A percentile compares a stretch with the other conserved stretches of the same genome.
Conservation (phyloP, 2,797 vertebrate genomes). For the Mormyrops attenuatus region DNA sequence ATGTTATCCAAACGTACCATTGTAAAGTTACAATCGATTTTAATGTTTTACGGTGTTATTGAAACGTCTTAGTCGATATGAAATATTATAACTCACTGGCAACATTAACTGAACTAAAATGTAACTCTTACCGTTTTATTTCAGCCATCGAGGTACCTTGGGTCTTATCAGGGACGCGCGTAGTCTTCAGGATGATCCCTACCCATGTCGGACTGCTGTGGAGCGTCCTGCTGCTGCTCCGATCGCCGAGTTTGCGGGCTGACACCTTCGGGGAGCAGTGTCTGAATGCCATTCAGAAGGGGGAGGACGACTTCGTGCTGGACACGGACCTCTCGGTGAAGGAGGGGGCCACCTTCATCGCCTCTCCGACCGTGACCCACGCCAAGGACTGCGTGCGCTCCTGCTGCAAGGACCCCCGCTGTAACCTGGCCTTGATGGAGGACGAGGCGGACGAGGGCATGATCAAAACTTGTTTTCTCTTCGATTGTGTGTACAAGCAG, state of each 20-base stretch:
- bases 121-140: background rate
- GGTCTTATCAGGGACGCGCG: background rate
- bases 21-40: background rate
- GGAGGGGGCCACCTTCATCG: slow-evolving; percentile 77
- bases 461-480: slow-evolving; percentile 73
- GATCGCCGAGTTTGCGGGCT: slow-evolving; percentile 16
- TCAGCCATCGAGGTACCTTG: background rate
- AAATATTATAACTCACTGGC: background rate
- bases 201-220: slow-evolving; percentile 25
- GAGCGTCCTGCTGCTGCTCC: slow-evolving; percentile 37
- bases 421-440: slow-evolving; percentile 85
- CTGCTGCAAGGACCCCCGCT: slow-evolving; percentile 71
- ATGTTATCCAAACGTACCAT: background rate
- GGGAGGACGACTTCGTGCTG: slow-evolving; percentile 72
- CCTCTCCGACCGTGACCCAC: slow-evolving; percentile 53
- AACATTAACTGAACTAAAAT: background rate
- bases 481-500: slow-evolving; percentile 83
- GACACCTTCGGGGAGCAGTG: slow-evolving; percentile 54
- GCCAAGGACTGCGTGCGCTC: slow-evolving; percentile 69
- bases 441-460: slow-evolving; percentile 26
- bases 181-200: slow-evolving; percentile 27
- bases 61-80: background rate
- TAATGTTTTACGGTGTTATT: background rate
- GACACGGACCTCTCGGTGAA: slow-evolving; percentile 78
- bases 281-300: slow-evolving; percentile 56